Conservation (phyloP, 37 sponge, comb jelly and placozoan genomes). For the Geodia barretti region DNA sequence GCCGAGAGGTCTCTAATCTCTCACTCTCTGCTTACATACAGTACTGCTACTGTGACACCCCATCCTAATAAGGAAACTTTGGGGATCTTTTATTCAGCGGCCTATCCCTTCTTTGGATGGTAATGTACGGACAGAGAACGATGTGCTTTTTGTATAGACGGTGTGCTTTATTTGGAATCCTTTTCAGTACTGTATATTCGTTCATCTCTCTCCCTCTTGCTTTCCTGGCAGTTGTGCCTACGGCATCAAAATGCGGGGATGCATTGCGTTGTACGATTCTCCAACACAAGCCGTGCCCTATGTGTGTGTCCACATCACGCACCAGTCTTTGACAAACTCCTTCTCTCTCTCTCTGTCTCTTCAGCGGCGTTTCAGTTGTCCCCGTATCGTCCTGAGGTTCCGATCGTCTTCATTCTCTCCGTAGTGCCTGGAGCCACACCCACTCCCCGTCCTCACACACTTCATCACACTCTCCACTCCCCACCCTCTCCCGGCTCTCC, state of each 20-base stretch:
- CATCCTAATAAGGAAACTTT: too few species aligned
- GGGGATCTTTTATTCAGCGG: too few species aligned
- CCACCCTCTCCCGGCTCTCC: constrained; percentile 26
- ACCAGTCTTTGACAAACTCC: too few species aligned
- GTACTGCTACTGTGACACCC: neutral
- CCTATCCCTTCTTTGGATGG: too few species aligned
- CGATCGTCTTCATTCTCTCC: constrained; percentile 72
- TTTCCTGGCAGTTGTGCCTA: too few species aligned
- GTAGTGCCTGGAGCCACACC: constrained; percentile 65
- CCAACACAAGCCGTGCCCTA: too few species aligned
- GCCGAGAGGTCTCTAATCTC: too few species aligned
- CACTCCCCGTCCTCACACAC: constrained; percentile 29
- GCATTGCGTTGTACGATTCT: too few species aligned
- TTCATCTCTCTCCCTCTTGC: neutral
- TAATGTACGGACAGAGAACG: too few species aligned
- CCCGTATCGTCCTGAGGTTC: constrained; percentile 52
- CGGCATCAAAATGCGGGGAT: too few species aligned
- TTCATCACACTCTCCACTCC: constrained; percentile 25
- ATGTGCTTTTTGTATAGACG: too few species aligned
- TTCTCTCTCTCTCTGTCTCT: neutral
- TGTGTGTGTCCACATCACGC: too few species aligned
- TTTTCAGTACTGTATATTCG: neutral
- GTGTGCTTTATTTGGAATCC: neutral
- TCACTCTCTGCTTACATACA: neutral
- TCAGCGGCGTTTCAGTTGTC: constrained; percentile 68